These are phyloP conservation scores for Glyphotaelius pellucidus DNA, from an alignment of 2,888 invertebrate genomes.

Conservation along the genomic window DNA sequence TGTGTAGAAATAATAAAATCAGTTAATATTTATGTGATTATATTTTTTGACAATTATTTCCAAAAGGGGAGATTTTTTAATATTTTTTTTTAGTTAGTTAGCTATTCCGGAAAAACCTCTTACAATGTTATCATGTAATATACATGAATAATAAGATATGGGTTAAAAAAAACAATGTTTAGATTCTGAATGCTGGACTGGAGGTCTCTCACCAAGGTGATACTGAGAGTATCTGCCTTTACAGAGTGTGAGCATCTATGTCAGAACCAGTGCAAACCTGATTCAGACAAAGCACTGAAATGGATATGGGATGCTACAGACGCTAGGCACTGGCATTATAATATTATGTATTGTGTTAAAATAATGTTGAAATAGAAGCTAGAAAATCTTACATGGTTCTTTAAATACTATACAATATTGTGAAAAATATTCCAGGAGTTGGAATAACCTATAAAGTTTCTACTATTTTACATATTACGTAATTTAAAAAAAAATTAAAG, in stretches of 20 bases:
- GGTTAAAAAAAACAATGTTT: background rate
- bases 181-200: background rate
- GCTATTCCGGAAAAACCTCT: no score
- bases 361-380: background rate
- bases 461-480: background rate
- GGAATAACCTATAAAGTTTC: no score
- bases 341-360: background rate
- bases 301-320: background rate
- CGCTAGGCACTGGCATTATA: background rate
- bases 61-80: no score
- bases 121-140: no score
- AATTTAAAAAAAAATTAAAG: background rate
- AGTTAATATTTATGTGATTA: no score
- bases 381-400: background rate
- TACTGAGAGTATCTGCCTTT: background rate
- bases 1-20: no score
- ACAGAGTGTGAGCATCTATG: constrained; percentile 31
- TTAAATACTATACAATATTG: no score
- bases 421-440: no score
- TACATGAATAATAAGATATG: no score
- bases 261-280: background rate
- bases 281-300: background rate
- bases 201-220: background rate
- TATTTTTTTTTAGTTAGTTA: no score
- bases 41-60: no score